phyloP scores from a whole-genome alignment of 2,113 vertebrate species.

The Martes martes region DNA sequence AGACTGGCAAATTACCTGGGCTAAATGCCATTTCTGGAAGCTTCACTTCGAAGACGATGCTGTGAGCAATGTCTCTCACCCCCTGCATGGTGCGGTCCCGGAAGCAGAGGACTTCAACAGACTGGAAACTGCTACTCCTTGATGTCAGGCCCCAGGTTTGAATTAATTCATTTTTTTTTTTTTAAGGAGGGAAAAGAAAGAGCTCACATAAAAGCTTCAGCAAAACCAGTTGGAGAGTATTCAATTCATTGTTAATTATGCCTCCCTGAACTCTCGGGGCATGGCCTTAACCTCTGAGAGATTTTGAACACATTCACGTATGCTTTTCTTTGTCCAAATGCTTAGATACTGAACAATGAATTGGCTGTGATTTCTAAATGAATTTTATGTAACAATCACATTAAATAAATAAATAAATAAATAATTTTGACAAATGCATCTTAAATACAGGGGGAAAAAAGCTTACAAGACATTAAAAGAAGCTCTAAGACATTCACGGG shows the following conservation, averaged over 20 bases:
- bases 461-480: neutral
- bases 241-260: neutral
- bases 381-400: neutral
- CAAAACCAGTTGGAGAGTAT: neutral
- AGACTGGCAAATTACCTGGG: conserved; percentile 83
- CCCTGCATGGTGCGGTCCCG: conserved; percentile 95
- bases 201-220: conserved; percentile 2
- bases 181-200: conserved; percentile 35
- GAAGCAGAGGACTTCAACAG: conserved; percentile 93
- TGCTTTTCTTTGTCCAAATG: neutral
- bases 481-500: neutral
- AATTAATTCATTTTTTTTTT: neutral
- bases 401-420: neutral
- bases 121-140: conserved; percentile 89
- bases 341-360: neutral
- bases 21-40: conserved; percentile 86
- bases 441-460: neutral
- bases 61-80: conserved; percentile 89
- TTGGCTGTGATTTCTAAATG: neutral
- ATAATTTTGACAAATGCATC: neutral
- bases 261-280: neutral
- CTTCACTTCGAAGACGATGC: conserved; percentile 91
- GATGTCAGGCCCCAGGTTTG: neutral
- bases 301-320: neutral
- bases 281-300: neutral